Base-by-base conservation (phyloP, 2,797 vertebrate species). In the Furcifer pardalis region DNA sequence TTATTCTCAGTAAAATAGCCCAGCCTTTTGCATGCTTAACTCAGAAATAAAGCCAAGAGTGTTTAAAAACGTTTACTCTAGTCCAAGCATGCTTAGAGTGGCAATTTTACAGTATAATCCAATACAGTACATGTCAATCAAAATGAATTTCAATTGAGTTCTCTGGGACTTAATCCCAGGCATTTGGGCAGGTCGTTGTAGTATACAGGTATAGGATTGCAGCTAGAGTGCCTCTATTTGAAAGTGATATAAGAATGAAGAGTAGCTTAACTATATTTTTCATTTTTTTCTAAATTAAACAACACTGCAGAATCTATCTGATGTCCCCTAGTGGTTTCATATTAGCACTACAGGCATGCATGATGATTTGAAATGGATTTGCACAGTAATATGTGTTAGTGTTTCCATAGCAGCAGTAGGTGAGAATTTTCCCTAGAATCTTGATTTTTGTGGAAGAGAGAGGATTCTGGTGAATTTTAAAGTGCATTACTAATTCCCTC, bases 391-490 rank as follows among this genome's bases (percentile, higher is more conserved):
- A 79, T 2, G 1, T 75, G 73, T 59, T n/a, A 0, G 66, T 86
- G 93, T 94, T 93, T 90, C 93, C 86, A 91, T 92, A 93, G 94
- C 90, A 94, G 92, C 94, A 91, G 84, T 89, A 88, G 77, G 91
- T 89, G 91, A 81, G 90, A 77, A 65, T 83, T 92, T 90, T 88
- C 46, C 81, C 30, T 69, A 80, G n/a, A 42, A 46, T 8, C 84
- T 69, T 84, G 69, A 30, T 81, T 52, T 23, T 76, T 76, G 72
- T 88, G 87, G 32, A 37, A 40, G 42, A 15, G 27, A 56, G 9
- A 77, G n/a, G 86, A 84, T 86, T 91, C 76, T 89, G 84, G 87
- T 37, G 87, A 82, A 46, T 89, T 91, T 12, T 32, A 27, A 68
- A 90, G 86, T 93, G 80, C 84, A 88, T 89, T 81, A 92, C 94